Evolutionary conservation across 2,888 invertebrate genomes (phyloP), one percentile per base, ranked within the genome.

Genomic region (Athalia rosae): DNA sequence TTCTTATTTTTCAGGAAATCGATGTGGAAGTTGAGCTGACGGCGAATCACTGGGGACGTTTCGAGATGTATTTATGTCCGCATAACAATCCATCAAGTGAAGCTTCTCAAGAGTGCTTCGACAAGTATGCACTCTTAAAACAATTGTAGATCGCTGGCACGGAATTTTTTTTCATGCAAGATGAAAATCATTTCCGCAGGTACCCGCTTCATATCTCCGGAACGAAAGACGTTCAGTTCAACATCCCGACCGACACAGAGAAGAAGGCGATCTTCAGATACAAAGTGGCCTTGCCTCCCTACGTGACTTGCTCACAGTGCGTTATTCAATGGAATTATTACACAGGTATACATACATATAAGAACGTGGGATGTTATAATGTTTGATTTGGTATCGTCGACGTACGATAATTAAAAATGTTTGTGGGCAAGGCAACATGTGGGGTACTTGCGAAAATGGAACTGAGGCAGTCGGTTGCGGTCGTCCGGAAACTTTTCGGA

Each of bases 321-420:
- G 96, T 98, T 4, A 88, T 98, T n/a, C 97, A 97, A 87, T 98
- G 98, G 98, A 96, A 94, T 78, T 98, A 97, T 89, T 95, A 94
- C 83, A 97, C 97, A 78, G 95, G 96, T 93, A 85, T 9, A 50
- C 47, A 28, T 64, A 47, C 9, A 45, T 5, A 28, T n/a, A n/a
- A 59, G 59, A 59, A 59, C 11, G 3, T 43, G 28, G 4, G 43
- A 50, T 48, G 71, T 41, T 53, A 15, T n/a, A 47, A 64, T 13
- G n/a, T 13, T 56, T 45, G 28, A 69, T 53, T 77, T 28, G 50
- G 4, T 58, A 73, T 48, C 11, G 50, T 13, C 64, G 43, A 48
- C 48, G 11, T 0, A 6, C 50, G 53, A 15, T 5, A 11, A 77
- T 58, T 41, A 6, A 58, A 67, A 62, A 9, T n/a, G n/a, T 62